A percentile compares a stretch with the other conserved stretches of the same genome.
These are phyloP conservation scores for Hermodice carunculata DNA, from an alignment of 2,888 invertebrate genomes.

Conservation along the genomic window DNA sequence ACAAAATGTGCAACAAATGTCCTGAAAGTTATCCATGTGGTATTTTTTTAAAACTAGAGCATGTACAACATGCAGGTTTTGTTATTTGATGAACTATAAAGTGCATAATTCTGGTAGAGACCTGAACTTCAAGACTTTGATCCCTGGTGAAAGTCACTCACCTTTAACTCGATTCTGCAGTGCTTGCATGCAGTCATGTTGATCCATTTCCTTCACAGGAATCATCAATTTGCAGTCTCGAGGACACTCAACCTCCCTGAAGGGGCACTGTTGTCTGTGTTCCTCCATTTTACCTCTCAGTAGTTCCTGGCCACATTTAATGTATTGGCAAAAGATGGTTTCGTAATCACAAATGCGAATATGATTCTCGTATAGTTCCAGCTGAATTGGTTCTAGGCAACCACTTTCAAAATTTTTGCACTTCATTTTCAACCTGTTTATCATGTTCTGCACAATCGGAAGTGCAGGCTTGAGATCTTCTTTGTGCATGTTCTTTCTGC, in stretches of 20 bases:
- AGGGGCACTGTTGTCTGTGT: conserved; percentile 93
- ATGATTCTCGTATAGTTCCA: conserved; percentile 52
- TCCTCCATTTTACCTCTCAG: conserved; percentile 97
- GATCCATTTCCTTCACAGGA: conserved; percentile 39
- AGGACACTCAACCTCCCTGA: conserved; percentile 49
- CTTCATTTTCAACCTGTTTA: conserved; percentile 55
- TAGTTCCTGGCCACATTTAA: conserved; percentile 52
- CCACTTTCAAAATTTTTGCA: conserved; percentile 56
- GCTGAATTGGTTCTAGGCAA: conserved; percentile 47
- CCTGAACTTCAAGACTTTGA: background rate
- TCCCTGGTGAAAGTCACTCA: conserved; percentile 25
- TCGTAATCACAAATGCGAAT: conserved; percentile 51
- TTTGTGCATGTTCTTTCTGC: conserved; percentile 45
- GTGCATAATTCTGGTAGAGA: too few relatives aligned
- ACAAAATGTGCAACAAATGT: too few relatives aligned
- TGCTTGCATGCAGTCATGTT: conserved; percentile 52
- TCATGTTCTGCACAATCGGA: conserved; percentile 60
- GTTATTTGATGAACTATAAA: too few relatives aligned
- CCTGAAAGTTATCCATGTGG: too few relatives aligned
- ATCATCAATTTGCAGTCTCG: conserved; percentile 54
- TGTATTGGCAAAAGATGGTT: conserved; percentile 46
- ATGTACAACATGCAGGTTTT: too few relatives aligned
- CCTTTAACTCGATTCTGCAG: conserved; percentile 48
- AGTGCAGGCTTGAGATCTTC: conserved; percentile 48
- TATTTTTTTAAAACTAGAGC: too few relatives aligned